phyloP scores from a whole-genome alignment of 2,888 invertebrate species.

The Orthosia cruda region DNA sequence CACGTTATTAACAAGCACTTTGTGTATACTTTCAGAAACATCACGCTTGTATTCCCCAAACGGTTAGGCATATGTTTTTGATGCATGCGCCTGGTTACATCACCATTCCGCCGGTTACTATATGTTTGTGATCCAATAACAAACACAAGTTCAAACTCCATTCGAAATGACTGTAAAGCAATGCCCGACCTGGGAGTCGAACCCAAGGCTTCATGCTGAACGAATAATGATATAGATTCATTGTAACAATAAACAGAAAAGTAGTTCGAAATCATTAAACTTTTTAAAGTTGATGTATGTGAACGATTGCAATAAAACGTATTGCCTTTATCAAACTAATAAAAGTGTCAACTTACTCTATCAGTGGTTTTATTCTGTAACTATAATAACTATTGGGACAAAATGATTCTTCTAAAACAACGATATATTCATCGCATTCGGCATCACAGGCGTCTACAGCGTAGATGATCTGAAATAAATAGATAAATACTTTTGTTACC shows the following conservation, averaged over 20 bases:
- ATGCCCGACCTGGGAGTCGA: neutral
- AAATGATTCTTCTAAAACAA: slow-evolving; percentile 37
- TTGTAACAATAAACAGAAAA: neutral
- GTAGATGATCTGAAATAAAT: slow-evolving; percentile 29
- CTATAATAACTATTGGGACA: neutral
- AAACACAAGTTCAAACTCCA: neutral
- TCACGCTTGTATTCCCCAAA: neutral
- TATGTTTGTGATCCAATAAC: too few relatives aligned
- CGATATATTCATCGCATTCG: slow-evolving; percentile 42
- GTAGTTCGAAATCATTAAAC: neutral
- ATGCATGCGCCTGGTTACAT: too few relatives aligned
- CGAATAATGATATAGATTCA: neutral
- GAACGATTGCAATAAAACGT: neutral
- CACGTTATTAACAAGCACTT: neutral
- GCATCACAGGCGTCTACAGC: slow-evolving; percentile 18
- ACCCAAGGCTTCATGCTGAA: neutral
- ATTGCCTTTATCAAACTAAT: neutral
- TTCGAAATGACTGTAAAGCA: neutral
- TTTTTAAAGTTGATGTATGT: neutral
- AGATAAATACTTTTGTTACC: neutral
- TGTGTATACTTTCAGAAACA: neutral
- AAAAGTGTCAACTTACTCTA: slow-evolving; percentile 33
- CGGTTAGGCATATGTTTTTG: neutral
- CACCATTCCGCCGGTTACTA: too few relatives aligned
- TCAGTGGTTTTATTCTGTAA: neutral